Percentiles rank a stretch among this genome's conserved stretches.
phyloP scores from a whole-genome alignment of 35 echinoderm and acorn worm species.

The Ophiothrix spiculata region DNA sequence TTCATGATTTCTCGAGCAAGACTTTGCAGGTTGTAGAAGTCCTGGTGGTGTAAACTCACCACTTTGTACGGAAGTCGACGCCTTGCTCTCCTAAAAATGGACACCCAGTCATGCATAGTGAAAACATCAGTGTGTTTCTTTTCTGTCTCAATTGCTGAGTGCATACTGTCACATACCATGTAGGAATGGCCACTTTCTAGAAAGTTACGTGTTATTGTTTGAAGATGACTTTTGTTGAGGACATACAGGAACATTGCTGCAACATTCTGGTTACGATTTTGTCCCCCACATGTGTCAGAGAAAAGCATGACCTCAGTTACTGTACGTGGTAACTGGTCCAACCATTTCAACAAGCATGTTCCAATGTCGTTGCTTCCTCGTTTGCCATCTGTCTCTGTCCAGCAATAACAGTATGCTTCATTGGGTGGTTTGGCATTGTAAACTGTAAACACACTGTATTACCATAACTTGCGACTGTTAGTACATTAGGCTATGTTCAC shows the following conservation, averaged over 20 bases:
- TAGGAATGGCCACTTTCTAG: conserved; percentile 48
- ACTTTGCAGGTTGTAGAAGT: conserved; percentile 40
- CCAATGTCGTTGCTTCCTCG: conserved; percentile 49
- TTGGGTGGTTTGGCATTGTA: conserved; percentile 36
- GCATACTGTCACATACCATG: conserved; percentile 48
- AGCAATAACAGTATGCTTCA: conserved; percentile 49
- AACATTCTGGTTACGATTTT: conserved; percentile 44
- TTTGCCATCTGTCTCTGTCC: conserved; percentile 41
- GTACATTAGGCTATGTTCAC: conserved; percentile 45
- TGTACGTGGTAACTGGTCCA: conserved; percentile 29
- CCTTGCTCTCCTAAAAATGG: conserved; percentile 45
- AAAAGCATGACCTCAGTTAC: conserved; percentile 12
- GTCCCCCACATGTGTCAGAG: conserved; percentile 28
- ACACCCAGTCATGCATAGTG: conserved; percentile 55
- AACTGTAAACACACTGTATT: conserved; percentile 27
- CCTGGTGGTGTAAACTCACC: conserved; percentile 37
- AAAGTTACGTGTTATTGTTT: conserved; percentile 43
- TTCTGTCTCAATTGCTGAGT: conserved; percentile 28
- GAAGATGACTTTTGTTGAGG: conserved; percentile 34
- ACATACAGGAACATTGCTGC: conserved; percentile 47
- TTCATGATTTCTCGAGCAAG: conserved; percentile 19
- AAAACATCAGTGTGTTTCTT: conserved; percentile 7
- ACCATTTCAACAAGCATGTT: conserved; percentile 34
- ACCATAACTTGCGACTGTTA: conserved; percentile 44
- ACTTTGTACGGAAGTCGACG: conserved; percentile 38